phyloP scores from a whole-genome alignment of 2,113 vertebrate species.

The Azemiops feae region DNA sequence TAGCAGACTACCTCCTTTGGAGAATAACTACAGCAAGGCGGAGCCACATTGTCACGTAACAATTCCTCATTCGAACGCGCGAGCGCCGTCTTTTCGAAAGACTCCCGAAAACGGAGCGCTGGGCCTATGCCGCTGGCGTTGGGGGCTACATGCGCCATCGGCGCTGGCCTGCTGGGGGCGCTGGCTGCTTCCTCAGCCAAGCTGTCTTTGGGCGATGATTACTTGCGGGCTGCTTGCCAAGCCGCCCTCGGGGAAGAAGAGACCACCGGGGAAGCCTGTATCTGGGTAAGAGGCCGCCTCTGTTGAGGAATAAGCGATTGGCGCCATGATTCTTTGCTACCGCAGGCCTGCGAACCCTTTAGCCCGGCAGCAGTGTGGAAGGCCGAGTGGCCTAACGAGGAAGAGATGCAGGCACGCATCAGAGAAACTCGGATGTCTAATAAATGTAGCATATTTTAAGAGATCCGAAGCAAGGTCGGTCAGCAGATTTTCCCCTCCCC shows the following conservation, averaged over 20 bases:
- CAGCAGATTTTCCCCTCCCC: not conserved
- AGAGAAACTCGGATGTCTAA: not conserved
- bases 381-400: not conserved
- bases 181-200: constrained; percentile 85
- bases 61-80: not conserved
- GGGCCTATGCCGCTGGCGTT: not conserved
- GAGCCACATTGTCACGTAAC: too few species aligned
- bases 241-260: constrained; percentile 47
- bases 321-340: not conserved
- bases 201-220: constrained; percentile 80
- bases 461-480: not conserved
- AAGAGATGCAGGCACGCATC: not conserved
- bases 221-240: constrained; percentile 73
- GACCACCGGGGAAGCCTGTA: not conserved
- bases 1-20: not conserved
- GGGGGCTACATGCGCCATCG: constrained; percentile 70
- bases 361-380: not conserved
- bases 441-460: not conserved
- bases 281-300: constrained; percentile 3
- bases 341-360: not conserved
- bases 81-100: not conserved
- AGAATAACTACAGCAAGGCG: not conserved
- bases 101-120: not conserved
- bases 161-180: constrained; percentile 80
- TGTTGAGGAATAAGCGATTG: not conserved